A percentile compares a stretch with the other conserved stretches of the same genome.
These are phyloP conservation scores for Sebastes alutus DNA, from an alignment of 2,797 vertebrate species.

Conservation along the genomic window DNA sequence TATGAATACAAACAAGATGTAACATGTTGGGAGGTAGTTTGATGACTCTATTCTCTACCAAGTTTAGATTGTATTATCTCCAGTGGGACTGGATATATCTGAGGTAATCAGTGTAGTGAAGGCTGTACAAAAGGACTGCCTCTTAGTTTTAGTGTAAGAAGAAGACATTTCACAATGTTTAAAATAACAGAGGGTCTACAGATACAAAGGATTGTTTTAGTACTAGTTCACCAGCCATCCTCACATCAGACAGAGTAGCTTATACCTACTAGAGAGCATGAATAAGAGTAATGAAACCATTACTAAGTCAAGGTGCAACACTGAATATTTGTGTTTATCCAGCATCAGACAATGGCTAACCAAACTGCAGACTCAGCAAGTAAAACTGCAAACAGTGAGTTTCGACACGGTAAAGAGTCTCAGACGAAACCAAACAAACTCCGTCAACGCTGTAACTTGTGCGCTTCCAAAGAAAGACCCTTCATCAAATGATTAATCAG, in stretches of 20 bases:
- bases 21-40: neutral
- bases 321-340: neutral
- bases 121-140: neutral
- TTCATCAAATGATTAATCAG: neutral
- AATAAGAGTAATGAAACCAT: neutral
- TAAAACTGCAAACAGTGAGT: neutral
- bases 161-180: neutral
- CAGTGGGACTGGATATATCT: neutral
- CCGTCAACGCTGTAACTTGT: too few species aligned
- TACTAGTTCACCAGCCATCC: neutral
- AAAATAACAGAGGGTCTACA: neutral
- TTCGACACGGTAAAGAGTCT: fast-evolving
- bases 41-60: neutral
- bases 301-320: neutral
- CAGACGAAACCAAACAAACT: neutral
- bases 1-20: neutral
- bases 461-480: neutral
- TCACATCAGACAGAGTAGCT: neutral
- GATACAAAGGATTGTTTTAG: neutral
- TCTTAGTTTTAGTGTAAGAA: neutral
- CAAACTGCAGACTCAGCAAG: neutral
- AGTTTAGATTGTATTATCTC: neutral
- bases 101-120: neutral
- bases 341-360: neutral
- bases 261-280: too few species aligned